A percentile compares a stretch with the other conserved stretches of the same genome.
phyloP scores from a whole-genome alignment of 2,888 invertebrate genomes.

The Dugesia japonica region DNA sequence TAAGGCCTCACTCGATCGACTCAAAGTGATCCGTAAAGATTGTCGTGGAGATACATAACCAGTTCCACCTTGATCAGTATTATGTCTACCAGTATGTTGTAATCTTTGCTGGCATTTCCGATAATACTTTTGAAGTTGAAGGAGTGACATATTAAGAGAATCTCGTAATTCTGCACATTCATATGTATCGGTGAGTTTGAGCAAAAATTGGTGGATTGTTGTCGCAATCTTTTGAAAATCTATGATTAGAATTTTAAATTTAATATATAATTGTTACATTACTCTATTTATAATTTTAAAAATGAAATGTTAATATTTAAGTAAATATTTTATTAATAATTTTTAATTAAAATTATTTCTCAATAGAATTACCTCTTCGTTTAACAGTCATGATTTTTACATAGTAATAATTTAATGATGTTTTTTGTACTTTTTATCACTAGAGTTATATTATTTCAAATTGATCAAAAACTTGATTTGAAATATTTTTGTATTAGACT shows the following conservation, averaged over 20 bases:
- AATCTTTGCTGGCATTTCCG: conserved; percentile 37
- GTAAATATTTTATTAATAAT: background rate
- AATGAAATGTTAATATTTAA: background rate
- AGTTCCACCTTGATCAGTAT: conserved; percentile 25
- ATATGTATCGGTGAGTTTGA: conserved; percentile 43
- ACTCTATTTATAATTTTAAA: too few relatives aligned
- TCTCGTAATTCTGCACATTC: conserved; percentile 47
- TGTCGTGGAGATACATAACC: background rate
- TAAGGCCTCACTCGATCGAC: conserved; percentile 35
- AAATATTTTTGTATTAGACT: background rate
- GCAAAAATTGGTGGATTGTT: conserved; percentile 45
- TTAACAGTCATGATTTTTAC: background rate
- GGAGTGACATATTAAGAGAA: conserved; percentile 43
- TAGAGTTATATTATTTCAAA: too few relatives aligned
- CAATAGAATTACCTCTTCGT: background rate
- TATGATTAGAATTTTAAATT: too few relatives aligned
- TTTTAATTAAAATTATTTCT: background rate
- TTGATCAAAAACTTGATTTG: too few relatives aligned
- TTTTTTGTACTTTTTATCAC: too few relatives aligned
- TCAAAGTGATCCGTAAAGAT: background rate
- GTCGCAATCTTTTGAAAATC: conserved; percentile 48
- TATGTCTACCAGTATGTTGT: conserved; percentile 31
- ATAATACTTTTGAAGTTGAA: conserved; percentile 47
- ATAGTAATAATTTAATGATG: background rate
- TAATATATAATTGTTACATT: too few relatives aligned